A percentile compares a stretch with the other conserved stretches of the same genome.
These are phyloP conservation scores for Eptesicus fuscus DNA, from an alignment of 2,113 vertebrate genomes.

Conservation along the genomic window DNA sequence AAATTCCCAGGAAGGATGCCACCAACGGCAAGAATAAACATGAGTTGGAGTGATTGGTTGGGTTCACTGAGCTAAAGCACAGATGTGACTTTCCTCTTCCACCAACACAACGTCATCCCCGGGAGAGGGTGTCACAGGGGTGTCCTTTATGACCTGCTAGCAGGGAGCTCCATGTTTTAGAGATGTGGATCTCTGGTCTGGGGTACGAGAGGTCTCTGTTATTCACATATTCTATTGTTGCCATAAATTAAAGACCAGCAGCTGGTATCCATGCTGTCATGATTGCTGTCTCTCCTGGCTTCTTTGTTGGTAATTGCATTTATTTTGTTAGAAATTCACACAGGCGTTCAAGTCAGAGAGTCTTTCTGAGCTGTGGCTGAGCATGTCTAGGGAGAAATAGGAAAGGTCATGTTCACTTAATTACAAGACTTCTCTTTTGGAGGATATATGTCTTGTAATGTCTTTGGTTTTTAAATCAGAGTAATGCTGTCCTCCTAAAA, in stretches of 20 bases:
- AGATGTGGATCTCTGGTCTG: background rate
- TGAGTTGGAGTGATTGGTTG: background rate
- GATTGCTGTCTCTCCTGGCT: conserved; percentile 15
- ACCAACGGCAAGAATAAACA: background rate
- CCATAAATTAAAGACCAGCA: conserved; percentile 40
- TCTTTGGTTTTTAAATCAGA: background rate
- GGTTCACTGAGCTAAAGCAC: background rate
- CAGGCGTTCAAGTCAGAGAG: background rate
- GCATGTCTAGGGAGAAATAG: background rate
- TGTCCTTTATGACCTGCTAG: background rate
- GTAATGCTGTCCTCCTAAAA: background rate
- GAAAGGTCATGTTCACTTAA: background rate
- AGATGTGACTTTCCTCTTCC: background rate
- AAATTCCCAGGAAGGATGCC: background rate
- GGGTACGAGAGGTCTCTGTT: conserved; percentile 20
- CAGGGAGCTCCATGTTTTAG: background rate
- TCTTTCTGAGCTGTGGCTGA: background rate
- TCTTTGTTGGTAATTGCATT: conserved; percentile 43
- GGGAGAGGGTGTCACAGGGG: background rate
- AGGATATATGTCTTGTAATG: background rate
- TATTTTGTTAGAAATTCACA: conserved; percentile 43
- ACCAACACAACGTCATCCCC: background rate
- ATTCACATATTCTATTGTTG: conserved; percentile 18
- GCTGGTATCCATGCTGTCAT: conserved; percentile 38
- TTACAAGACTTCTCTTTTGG: background rate